A percentile compares a stretch with the other conserved stretches of the same genome.
phyloP scores from a whole-genome alignment of 2,888 invertebrate genomes.

The Cynaeus angustus region DNA sequence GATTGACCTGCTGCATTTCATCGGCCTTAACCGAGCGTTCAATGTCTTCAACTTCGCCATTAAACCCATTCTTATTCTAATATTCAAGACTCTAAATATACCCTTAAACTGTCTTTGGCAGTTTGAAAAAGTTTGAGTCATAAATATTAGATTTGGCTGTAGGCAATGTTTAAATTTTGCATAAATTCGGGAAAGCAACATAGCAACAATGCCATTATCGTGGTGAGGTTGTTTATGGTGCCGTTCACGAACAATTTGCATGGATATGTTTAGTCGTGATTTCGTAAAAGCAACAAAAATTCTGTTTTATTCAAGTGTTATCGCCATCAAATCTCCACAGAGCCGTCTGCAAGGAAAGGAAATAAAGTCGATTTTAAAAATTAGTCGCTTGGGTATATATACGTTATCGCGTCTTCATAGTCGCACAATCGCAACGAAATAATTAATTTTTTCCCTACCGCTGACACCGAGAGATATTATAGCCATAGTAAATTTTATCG shows the following conservation, averaged over 20 bases:
- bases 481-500: slow-evolving; percentile 26
- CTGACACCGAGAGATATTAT: slow-evolving; percentile 15
- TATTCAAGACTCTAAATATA: slow-evolving; percentile 20
- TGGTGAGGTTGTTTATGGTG: slow-evolving; percentile 15
- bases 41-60: slow-evolving; percentile 25
- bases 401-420: slow-evolving; percentile 19
- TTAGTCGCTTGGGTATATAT: slow-evolving; percentile 26
- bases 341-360: slow-evolving; percentile 21
- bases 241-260: slow-evolving; percentile 23
- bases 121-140: slow-evolving; percentile 25
- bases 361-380: slow-evolving; percentile 40
- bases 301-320: slow-evolving; percentile 31
- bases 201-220: slow-evolving; percentile 29
- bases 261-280: slow-evolving; percentile 27
- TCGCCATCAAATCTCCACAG: slow-evolving; percentile 27
- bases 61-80: slow-evolving; percentile 33
- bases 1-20: slow-evolving; percentile 33
- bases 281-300: slow-evolving; percentile 16
- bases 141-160: slow-evolving; percentile 22
- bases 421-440: slow-evolving; percentile 11
- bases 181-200: slow-evolving; percentile 16
- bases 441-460: slow-evolving; percentile 35
- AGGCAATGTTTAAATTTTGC: slow-evolving; percentile 36
- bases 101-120: slow-evolving; percentile 18
- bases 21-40: slow-evolving; percentile 31